These are phyloP conservation scores for Aphaenogaster rudis DNA, from an alignment of 1,140 invertebrate genomes.

Conservation along the genomic window DNA sequence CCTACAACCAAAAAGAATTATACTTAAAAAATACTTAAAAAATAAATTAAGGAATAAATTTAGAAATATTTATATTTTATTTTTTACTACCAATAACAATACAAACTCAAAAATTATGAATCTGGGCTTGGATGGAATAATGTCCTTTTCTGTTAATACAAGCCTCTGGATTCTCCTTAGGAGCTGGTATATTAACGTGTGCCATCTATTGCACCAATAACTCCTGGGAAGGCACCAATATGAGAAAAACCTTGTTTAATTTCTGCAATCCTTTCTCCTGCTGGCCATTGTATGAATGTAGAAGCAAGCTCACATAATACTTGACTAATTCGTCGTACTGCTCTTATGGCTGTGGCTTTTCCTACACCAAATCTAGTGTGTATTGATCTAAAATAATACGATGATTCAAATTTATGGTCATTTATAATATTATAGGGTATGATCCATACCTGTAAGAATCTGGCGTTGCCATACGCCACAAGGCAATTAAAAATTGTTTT, in stretches of 20 bases:
- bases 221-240: not conserved
- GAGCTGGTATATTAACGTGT: not conserved
- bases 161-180: not conserved
- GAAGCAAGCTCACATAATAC: not conserved
- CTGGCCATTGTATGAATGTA: not conserved
- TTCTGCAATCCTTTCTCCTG: not conserved
- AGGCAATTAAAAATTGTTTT: slow-evolving; percentile 10
- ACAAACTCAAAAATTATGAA: too few relatives aligned
- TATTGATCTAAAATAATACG: not conserved
- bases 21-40: too few relatives aligned
- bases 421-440: not conserved
- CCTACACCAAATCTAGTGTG: not conserved
- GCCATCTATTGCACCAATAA: not conserved
- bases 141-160: not conserved
- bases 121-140: not conserved
- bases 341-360: too few relatives aligned
- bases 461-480: slow-evolving; percentile 16
- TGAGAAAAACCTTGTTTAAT: not conserved
- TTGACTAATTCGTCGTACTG: too few relatives aligned
- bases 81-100: too few relatives aligned
- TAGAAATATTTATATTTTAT: too few relatives aligned
- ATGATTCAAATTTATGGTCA: not conserved
- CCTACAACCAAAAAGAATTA: not conserved
- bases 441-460: not conserved
- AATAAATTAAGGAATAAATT: too few relatives aligned